A percentile compares a stretch with the other conserved stretches of the same genome.
Evolutionary conservation across 2,797 vertebrate species (phyloP).

Genomic region (Sebastes trivittatus): DNA sequence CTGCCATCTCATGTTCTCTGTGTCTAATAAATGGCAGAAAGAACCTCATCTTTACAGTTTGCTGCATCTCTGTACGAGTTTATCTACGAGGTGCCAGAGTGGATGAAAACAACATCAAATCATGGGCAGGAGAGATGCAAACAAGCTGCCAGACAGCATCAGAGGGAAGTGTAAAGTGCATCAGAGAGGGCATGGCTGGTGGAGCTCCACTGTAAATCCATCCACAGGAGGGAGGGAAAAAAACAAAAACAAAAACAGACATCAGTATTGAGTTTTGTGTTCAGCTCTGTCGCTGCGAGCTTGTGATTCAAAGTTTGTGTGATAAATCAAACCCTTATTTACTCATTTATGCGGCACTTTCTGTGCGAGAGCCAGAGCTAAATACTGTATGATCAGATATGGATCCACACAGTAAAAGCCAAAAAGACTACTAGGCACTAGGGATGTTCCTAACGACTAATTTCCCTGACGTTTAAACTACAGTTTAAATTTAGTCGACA

Average conservation of each 20-base stretch:
- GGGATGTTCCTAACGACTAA: too few relatives aligned
- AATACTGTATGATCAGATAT: not conserved
- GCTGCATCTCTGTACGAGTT: conserved; percentile 27
- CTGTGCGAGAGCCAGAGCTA: not conserved
- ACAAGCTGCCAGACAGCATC: conserved; percentile 56
- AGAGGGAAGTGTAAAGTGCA: conserved; percentile 23
- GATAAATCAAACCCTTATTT: not conserved
- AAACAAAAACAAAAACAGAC: not conserved
- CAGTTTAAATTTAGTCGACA: too few relatives aligned
- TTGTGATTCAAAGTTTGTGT: not conserved
- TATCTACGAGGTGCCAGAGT: conserved; percentile 51
- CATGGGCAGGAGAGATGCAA: conserved; percentile 47
- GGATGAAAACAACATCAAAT: conserved; percentile 56
- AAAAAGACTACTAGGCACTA: not conserved
- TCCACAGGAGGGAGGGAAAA: not conserved
- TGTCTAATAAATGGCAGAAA: conserved; percentile 43
- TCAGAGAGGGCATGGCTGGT: not conserved
- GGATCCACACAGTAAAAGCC: not conserved
- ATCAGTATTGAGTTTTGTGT: not conserved
- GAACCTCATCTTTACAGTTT: conserved; percentile 38
- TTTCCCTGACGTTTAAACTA: too few relatives aligned
- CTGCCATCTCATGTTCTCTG: conserved; percentile 23
- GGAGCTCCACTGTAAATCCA: conserved; percentile 1
- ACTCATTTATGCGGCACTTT: not conserved
- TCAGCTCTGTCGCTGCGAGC: not conserved